Conservation (phyloP, 2,797 vertebrate genomes). For the Caiman crocodilus region DNA sequence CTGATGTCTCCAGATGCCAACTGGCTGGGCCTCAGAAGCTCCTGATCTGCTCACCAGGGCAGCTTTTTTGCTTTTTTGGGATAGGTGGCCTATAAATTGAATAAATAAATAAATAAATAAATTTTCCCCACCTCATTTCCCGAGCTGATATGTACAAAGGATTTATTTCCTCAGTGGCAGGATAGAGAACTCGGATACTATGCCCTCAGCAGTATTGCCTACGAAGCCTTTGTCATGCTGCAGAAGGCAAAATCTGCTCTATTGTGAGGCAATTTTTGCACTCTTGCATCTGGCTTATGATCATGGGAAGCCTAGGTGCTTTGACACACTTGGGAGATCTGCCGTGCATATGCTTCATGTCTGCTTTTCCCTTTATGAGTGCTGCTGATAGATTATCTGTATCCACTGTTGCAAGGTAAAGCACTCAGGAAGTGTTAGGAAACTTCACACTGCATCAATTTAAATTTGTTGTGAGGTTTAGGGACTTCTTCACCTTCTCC, state of each 20-base stretch:
- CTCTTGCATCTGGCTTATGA: background rate
- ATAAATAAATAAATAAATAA: too few species aligned
- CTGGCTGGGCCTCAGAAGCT: too few species aligned
- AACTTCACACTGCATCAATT: background rate
- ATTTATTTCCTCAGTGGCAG: too few species aligned
- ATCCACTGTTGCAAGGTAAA: background rate
- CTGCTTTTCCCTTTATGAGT: accelerated
- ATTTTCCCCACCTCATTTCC: too few species aligned
- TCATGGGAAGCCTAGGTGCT: background rate
- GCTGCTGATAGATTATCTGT: accelerated
- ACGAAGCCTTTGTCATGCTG: background rate
- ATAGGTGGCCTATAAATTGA: too few species aligned
- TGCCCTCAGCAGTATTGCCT: too few species aligned
- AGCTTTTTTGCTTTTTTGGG: too few species aligned
- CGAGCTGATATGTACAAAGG: too few species aligned
- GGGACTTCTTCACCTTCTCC: background rate
- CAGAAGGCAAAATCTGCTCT: background rate
- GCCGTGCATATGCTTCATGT: background rate
- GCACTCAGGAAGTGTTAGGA: background rate
- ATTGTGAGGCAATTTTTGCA: background rate
- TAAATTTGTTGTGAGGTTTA: background rate
- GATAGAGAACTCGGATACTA: too few species aligned
- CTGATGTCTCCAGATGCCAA: too few species aligned
- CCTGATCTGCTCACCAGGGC: too few species aligned
- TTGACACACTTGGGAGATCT: background rate